These are phyloP conservation scores for Drosophila willistoni DNA, from an alignment of 1,140 invertebrate genomes.

Conservation along the genomic window DNA sequence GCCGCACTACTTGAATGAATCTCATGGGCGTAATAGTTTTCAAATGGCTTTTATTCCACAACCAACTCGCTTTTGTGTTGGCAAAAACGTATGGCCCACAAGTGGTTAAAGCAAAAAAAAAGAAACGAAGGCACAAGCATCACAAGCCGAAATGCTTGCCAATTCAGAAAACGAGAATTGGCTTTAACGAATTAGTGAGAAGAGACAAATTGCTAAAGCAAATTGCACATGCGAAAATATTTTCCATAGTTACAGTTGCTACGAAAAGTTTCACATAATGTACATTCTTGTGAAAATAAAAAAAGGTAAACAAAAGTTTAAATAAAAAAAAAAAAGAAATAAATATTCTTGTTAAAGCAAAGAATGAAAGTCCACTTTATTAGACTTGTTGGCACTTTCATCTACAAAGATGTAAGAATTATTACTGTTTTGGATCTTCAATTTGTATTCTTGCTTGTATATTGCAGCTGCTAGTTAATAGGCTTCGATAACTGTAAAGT, in stretches of 20 bases:
- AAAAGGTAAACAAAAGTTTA: no score
- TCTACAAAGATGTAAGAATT: no score
- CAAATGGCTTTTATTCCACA: slow-evolving; percentile 70
- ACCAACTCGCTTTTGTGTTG: slow-evolving; percentile 35
- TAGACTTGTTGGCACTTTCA: no score
- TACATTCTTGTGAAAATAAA: no score
- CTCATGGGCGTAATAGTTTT: slow-evolving; percentile 79
- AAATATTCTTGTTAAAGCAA: no score
- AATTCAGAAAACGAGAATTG: slow-evolving; percentile 1
- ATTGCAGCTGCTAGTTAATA: no score
- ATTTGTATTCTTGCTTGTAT: no score
- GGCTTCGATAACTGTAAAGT: no score
- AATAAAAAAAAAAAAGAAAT: no score
- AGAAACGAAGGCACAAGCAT: not conserved
- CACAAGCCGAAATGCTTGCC: not conserved
- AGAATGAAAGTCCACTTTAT: no score
- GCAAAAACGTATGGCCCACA: slow-evolving; percentile 60
- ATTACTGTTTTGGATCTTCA: no score
- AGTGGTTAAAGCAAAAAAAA: slow-evolving; percentile 29
- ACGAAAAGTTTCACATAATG: not conserved
- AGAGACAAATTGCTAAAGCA: slow-evolving; percentile 15
- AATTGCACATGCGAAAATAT: slow-evolving; percentile 2
- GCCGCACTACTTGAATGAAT: slow-evolving; percentile 79
- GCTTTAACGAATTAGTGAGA: slow-evolving; percentile 7
- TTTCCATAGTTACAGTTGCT: not conserved